Percentiles rank a stretch among this genome's conserved stretches.
phyloP scores from a whole-genome alignment of 1,140 invertebrate species.

The Caenorhabditis inopinata region DNA sequence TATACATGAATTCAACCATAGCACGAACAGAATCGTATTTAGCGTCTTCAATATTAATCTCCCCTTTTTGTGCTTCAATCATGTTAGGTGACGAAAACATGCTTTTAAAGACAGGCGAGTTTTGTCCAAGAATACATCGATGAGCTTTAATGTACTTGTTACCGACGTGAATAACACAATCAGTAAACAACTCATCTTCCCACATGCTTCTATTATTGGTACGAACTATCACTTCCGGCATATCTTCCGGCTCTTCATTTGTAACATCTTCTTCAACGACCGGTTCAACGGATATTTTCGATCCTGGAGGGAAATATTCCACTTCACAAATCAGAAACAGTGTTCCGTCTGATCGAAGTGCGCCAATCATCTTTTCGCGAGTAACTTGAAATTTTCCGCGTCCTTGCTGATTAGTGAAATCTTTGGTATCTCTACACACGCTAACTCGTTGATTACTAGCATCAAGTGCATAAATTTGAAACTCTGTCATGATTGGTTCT shows the following conservation, averaged over 20 bases:
- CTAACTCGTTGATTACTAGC: slow-evolving; percentile 51
- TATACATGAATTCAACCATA: slow-evolving; percentile 62
- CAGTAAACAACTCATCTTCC: slow-evolving; percentile 56
- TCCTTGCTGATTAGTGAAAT: slow-evolving; percentile 65
- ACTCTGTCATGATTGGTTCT: slow-evolving; percentile 64
- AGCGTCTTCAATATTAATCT: slow-evolving; percentile 57
- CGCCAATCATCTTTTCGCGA: slow-evolving; percentile 51
- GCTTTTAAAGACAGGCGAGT: slow-evolving; percentile 59
- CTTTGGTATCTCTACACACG: slow-evolving; percentile 64
- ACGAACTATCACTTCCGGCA: slow-evolving; percentile 42
- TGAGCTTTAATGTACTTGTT: slow-evolving; percentile 57
- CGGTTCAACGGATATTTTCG: slow-evolving; percentile 61
- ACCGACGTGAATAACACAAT: slow-evolving; percentile 55
- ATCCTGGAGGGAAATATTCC: slow-evolving; percentile 61
- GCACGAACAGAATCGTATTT: slow-evolving; percentile 57
- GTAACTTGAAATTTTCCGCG: slow-evolving; percentile 63
- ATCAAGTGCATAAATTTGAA: slow-evolving; percentile 61
- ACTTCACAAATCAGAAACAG: slow-evolving; percentile 58
- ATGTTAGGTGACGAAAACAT: slow-evolving; percentile 61
- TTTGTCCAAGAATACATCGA: slow-evolving; percentile 61
- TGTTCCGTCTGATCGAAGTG: slow-evolving; percentile 57
- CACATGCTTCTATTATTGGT: slow-evolving; percentile 53
- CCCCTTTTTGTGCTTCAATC: slow-evolving; percentile 60
- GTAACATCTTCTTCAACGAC: slow-evolving; percentile 55
- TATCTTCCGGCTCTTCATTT: slow-evolving; percentile 44